phyloP scores from a whole-genome alignment of 2,113 vertebrate genomes.

The Platichthys stellatus region DNA sequence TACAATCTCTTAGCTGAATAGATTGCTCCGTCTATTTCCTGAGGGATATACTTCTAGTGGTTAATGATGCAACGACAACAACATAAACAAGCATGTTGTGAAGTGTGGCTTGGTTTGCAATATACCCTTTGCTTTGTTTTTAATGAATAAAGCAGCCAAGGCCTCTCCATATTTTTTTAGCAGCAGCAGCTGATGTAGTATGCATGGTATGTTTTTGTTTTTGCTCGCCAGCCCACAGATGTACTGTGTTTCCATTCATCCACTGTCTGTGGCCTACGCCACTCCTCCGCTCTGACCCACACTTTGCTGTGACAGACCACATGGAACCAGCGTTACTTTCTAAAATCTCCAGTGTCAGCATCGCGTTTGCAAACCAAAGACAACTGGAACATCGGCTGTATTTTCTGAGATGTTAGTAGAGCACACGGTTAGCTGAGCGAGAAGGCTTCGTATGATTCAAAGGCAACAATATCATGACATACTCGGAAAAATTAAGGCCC shows the following conservation, averaged over 20 bases:
- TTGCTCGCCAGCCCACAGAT: conserved; percentile 10
- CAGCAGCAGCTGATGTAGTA: not conserved
- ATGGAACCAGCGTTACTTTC: not conserved
- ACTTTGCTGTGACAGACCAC: conserved; percentile 24
- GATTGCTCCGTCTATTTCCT: not conserved
- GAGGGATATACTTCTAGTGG: not conserved
- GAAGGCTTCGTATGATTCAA: not conserved
- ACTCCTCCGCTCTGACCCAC: conserved; percentile 19
- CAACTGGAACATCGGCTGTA: not conserved
- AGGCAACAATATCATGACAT: not conserved
- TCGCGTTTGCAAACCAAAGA: not conserved
- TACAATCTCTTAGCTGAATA: not conserved
- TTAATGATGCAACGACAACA: not conserved
- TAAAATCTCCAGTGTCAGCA: conserved; percentile 17
- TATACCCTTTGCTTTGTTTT: not conserved
- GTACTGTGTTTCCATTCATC: conserved; percentile 34
- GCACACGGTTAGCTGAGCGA: not conserved
- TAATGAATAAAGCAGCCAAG: not conserved
- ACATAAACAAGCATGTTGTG: not conserved
- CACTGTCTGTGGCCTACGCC: conserved; percentile 16
- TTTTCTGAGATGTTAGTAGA: not conserved
- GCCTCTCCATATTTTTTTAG: not conserved
- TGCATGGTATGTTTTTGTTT: conserved; percentile 28
- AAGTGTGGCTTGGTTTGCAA: not conserved
- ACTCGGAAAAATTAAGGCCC: not conserved